A percentile compares a stretch with the other conserved stretches of the same genome.
phyloP scores from a whole-genome alignment of 2,888 invertebrate species.

The Napeogenes inachia region DNA sequence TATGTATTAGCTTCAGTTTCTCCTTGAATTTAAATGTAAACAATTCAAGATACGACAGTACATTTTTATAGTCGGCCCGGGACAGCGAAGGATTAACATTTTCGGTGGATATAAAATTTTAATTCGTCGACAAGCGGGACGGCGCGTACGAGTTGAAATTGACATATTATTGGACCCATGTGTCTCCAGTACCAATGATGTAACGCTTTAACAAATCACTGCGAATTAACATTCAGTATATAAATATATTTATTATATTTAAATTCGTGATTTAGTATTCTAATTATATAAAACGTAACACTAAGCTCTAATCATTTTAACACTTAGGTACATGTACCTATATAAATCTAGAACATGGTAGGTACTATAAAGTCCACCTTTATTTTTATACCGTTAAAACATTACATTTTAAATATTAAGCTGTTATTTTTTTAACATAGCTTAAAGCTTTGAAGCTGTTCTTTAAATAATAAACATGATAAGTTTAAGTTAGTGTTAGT shows the following conservation, averaged over 20 bases:
- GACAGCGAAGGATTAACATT: conserved; percentile 68
- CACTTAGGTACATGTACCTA: too few relatives aligned
- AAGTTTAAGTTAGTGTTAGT: neutral
- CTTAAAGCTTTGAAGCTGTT: too few relatives aligned
- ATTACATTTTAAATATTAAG: too few relatives aligned
- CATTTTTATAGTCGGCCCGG: conserved; percentile 63
- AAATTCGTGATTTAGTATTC: too few relatives aligned
- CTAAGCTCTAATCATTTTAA: too few relatives aligned
- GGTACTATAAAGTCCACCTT: too few relatives aligned
- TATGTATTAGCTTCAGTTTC: neutral
- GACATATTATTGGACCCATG: conserved; percentile 66
- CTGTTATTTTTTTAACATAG: too few relatives aligned
- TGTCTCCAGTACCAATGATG: conserved; percentile 31
- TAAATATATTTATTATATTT: too few relatives aligned
- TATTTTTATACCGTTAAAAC: too few relatives aligned
- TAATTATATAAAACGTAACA: too few relatives aligned
- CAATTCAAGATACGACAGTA: conserved; percentile 67
- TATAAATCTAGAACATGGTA: too few relatives aligned
- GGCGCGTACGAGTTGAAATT: conserved; percentile 54
- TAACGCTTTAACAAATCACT: conserved; percentile 10
- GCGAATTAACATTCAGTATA: neutral
- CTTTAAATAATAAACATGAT: too few relatives aligned
- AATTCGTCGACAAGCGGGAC: conserved; percentile 63
- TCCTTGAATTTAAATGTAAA: conserved; percentile 37
- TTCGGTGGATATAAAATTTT: conserved; percentile 70